These are phyloP conservation scores for Patella pellucida DNA, from an alignment of 2,888 invertebrate genomes.

Conservation along the genomic window DNA sequence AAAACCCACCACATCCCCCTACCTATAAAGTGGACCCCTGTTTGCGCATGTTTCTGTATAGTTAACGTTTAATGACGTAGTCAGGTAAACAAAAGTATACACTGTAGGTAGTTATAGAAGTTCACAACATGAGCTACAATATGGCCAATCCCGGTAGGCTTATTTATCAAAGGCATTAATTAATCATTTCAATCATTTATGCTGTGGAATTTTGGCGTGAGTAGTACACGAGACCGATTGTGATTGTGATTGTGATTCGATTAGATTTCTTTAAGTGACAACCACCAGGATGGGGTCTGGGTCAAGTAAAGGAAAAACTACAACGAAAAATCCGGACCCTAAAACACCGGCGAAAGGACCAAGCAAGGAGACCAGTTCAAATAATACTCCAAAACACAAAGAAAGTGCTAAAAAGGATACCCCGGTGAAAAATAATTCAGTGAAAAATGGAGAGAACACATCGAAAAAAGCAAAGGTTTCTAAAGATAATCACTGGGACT, in stretches of 20 bases:
- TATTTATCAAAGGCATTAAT: too few relatives aligned
- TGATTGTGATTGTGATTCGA: constrained; percentile 36
- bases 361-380: background rate
- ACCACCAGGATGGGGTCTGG: background rate
- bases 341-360: background rate
- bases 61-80: constrained; percentile 1
- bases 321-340: background rate
- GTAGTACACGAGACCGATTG: constrained; percentile 29
- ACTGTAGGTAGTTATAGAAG: background rate
- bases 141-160: too few relatives aligned
- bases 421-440: constrained; percentile 3
- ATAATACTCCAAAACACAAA: background rate
- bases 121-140: too few relatives aligned
- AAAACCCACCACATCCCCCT: too few relatives aligned
- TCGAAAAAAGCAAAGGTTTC: background rate
- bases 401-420: background rate
- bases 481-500: background rate
- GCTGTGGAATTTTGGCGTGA: background rate
- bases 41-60: too few relatives aligned
- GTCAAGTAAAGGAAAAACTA: background rate
- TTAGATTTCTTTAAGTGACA: constrained; percentile 24
- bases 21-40: too few relatives aligned
- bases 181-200: too few relatives aligned
- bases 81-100: constrained; percentile 7
- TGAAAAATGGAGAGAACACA: background rate